Percentiles rank a stretch among this genome's conserved stretches.
Evolutionary conservation across 2,113 vertebrate species (phyloP).

Genomic region (Hypomesus transpacificus): DNA sequence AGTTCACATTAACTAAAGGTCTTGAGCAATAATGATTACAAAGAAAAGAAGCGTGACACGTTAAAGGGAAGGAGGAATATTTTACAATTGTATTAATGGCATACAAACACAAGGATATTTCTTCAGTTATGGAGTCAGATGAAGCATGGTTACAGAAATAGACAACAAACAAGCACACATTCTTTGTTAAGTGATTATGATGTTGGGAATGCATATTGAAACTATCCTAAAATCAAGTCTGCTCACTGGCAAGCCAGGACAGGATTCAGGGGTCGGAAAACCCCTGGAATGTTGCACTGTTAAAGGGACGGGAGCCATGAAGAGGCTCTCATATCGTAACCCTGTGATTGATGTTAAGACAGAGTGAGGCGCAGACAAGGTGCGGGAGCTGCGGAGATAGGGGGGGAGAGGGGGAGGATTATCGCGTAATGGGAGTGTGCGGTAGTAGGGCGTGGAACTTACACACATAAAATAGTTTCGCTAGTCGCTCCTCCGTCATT

Average conservation of each 20-base stretch:
- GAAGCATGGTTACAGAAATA: too few relatives aligned
- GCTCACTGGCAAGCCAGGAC: slow-evolving; percentile 21
- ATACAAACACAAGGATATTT: neutral
- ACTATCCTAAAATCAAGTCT: neutral
- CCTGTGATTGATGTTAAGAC: too few relatives aligned
- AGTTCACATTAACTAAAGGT: neutral
- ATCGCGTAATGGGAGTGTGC: too few relatives aligned
- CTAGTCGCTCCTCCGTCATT: slow-evolving; percentile 22
- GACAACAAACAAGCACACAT: too few relatives aligned
- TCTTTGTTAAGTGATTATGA: too few relatives aligned
- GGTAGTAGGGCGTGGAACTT: slow-evolving; percentile 46
- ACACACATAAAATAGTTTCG: slow-evolving; percentile 34
- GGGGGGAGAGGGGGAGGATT: neutral
- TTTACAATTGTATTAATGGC: too few relatives aligned
- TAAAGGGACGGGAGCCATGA: neutral
- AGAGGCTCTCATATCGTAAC: neutral
- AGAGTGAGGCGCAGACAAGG: too few relatives aligned
- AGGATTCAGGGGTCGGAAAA: slow-evolving; percentile 32
- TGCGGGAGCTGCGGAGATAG: neutral
- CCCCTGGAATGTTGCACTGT: slow-evolving; percentile 40
- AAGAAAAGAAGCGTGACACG: too few relatives aligned
- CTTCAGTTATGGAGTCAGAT: too few relatives aligned
- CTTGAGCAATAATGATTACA: neutral
- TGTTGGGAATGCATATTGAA: too few relatives aligned
- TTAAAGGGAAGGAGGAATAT: too few relatives aligned